A percentile compares a stretch with the other conserved stretches of the same genome.
Conservation (phyloP, 2,113 vertebrate genomes). For the Astatoreochromis straeleni region DNA sequence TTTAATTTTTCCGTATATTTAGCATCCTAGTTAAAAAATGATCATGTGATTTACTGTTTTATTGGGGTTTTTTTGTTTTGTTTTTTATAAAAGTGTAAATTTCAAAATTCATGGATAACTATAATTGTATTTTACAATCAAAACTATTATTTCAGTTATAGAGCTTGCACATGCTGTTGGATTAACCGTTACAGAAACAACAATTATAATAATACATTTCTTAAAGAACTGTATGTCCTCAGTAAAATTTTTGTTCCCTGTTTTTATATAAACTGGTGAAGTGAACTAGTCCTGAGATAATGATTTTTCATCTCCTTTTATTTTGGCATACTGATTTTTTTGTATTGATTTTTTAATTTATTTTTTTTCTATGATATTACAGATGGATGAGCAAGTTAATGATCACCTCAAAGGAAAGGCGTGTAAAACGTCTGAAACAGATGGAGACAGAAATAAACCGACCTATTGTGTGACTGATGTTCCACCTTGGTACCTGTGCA, state of each 20-base stretch:
- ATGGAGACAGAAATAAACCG: conserved; percentile 47
- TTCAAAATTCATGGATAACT: not conserved
- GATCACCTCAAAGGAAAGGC: conserved; percentile 3
- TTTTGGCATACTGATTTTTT: not conserved
- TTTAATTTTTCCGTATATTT: accelerated
- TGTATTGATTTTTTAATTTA: not conserved
- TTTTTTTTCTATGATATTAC: not conserved
- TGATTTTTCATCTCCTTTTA: not conserved
- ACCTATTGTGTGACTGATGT: conserved; percentile 77
- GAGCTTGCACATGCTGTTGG: not conserved
- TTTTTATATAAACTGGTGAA: not conserved
- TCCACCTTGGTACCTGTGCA: conserved; percentile 89
- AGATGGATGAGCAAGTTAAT: conserved; percentile 46
- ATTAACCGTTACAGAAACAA: not conserved
- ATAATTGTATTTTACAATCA: not conserved
- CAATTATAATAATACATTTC: not conserved
- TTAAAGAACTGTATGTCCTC: not conserved
- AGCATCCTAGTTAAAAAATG: not conserved
- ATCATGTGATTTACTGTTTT: not conserved
- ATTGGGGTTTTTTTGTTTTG: too few species aligned
- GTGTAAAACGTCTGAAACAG: not conserved
- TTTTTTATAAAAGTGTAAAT: not conserved
- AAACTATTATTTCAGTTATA: not conserved
- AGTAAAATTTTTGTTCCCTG: not conserved
- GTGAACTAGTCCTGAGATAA: not conserved